Percentiles rank a stretch among this genome's conserved stretches.
Conservation (phyloP, 53 echinoderm and acorn worm species). For the Arbacia lixula region DNA sequence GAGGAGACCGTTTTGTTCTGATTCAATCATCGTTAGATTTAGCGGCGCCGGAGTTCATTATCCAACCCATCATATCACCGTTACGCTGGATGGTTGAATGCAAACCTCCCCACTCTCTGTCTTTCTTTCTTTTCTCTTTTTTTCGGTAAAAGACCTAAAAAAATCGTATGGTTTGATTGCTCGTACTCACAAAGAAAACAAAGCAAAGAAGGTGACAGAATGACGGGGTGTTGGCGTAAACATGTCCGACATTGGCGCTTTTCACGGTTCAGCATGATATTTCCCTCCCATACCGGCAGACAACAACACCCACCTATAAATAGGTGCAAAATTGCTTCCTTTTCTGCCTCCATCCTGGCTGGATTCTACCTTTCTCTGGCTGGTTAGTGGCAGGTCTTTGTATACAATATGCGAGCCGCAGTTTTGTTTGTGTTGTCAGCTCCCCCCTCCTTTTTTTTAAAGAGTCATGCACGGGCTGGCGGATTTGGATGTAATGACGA, state of each 20-base stretch:
- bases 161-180: constrained; percentile 36
- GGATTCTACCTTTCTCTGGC: no score
- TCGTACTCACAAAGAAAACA: constrained; percentile 28
- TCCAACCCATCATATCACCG: constrained; percentile 34
- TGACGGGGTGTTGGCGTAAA: constrained; percentile 54
- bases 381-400: no score
- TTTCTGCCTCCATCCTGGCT: no score
- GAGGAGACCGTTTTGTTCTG: constrained; percentile 50
- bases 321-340: no score
- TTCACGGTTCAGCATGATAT: constrained; percentile 6
- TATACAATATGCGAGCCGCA: no score
- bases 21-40: constrained; percentile 50
- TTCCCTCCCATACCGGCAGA: no score
- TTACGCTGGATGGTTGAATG: constrained; percentile 41
- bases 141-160: neutral
- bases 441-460: no score
- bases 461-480: no score
- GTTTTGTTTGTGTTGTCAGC: no score
- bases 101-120: neutral
- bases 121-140: constrained; percentile 16
- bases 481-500: no score
- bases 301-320: no score
- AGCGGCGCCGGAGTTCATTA: constrained; percentile 47
- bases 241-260: constrained; percentile 52
- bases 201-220: constrained; percentile 37